A percentile compares a stretch with the other conserved stretches of the same genome.
Conservation (phyloP, 2,888 invertebrate species). For the Anoncus sp. region DNA sequence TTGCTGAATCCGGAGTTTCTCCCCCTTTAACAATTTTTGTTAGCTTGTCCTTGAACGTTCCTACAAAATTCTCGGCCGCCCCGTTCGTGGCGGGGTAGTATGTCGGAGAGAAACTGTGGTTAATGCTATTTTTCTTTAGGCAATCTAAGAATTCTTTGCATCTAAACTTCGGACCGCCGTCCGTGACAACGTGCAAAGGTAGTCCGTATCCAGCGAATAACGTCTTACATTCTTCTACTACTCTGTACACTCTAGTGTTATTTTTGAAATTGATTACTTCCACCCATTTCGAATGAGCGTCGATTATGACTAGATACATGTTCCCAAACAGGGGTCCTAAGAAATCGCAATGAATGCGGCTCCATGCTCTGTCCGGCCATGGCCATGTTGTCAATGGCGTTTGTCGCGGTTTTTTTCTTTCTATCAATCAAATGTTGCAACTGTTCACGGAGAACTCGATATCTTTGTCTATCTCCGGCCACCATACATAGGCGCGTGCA, state of each 20-base stretch:
- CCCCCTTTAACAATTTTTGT: constrained; percentile 9
- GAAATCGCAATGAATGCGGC: constrained; percentile 66
- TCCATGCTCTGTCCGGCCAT: constrained; percentile 63
- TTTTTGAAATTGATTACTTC: constrained; percentile 9
- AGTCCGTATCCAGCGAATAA: too few relatives aligned
- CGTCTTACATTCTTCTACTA: constrained; percentile 3
- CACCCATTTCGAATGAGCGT: background rate
- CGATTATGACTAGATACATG: background rate
- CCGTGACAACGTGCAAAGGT: too few relatives aligned
- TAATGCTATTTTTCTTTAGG: too few relatives aligned
- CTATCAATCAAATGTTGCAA: too few relatives aligned
- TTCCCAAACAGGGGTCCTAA: background rate
- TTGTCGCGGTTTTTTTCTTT: background rate
- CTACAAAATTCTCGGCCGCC: constrained; percentile 16
- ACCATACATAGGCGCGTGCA: constrained; percentile 30
- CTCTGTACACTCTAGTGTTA: background rate
- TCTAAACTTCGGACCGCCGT: too few relatives aligned
- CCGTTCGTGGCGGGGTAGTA: background rate
- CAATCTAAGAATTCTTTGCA: too few relatives aligned
- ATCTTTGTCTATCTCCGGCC: constrained; percentile 9
- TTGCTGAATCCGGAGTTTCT: background rate
- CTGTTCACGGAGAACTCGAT: background rate
- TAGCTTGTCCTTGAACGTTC: background rate
- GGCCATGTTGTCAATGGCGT: constrained; percentile 55
- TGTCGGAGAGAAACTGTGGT: background rate